These are phyloP conservation scores for Hydrozoanthus tunicans DNA, from an alignment of 64 coral and sea anemone species.

Conservation along the genomic window DNA sequence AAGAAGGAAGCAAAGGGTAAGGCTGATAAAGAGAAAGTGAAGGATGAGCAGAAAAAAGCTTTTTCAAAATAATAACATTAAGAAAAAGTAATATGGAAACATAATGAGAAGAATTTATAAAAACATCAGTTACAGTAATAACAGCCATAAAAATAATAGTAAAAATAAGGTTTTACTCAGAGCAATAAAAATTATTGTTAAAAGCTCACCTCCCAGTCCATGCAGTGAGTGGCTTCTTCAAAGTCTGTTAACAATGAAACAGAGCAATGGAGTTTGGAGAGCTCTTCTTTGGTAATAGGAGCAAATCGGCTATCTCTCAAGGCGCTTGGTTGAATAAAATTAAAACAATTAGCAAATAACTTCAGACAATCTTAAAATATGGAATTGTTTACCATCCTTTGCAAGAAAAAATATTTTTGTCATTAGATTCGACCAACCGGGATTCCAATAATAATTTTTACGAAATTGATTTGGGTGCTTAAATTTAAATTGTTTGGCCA, in stretches of 20 bases:
- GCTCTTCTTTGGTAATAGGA: slow-evolving; percentile 95
- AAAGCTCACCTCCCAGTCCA: slow-evolving; percentile 93
- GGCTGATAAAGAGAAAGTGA: too few species aligned
- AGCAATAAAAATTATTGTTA: neutral
- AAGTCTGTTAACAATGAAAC: slow-evolving; percentile 97
- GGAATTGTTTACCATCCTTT: neutral
- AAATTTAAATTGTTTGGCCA: too few species aligned
- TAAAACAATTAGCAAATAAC: neutral
- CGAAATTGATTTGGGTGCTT: too few species aligned
- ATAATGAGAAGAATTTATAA: too few species aligned
- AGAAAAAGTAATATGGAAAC: too few species aligned
- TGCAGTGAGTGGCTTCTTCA: slow-evolving; percentile 88
- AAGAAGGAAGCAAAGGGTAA: too few species aligned
- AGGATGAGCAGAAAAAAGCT: too few species aligned
- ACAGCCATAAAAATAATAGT: too few species aligned
- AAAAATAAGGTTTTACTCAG: too few species aligned
- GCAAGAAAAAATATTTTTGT: neutral
- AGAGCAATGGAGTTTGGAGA: slow-evolving; percentile 89
- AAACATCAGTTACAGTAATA: too few species aligned
- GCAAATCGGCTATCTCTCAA: slow-evolving; percentile 95
- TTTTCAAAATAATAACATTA: too few species aligned
- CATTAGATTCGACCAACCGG: neutral
- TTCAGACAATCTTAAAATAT: neutral
- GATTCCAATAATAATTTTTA: too few species aligned
- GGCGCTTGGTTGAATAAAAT: slow-evolving; percentile 60